Evolutionary conservation across 1,140 invertebrate species (phyloP).

Genomic region (Steinernema khuongi): DNA sequence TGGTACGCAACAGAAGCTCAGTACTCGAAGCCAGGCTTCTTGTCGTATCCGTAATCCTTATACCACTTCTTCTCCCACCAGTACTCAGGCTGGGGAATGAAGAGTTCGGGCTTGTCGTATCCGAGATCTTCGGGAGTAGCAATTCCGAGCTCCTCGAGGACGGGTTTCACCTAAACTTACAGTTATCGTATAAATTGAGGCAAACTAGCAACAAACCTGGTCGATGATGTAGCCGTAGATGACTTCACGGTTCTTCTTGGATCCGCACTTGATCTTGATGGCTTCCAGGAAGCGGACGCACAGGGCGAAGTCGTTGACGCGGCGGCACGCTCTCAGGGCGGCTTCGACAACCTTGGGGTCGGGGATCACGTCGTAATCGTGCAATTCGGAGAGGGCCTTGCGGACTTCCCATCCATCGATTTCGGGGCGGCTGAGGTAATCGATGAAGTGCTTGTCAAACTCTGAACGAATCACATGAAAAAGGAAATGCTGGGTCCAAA

Average conservation of each 20-base stretch:
- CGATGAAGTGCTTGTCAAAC: constrained; percentile 59
- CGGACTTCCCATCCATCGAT: constrained; percentile 95
- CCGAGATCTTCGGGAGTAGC: constrained; percentile 88
- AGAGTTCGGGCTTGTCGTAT: constrained; percentile 90
- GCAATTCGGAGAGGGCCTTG: constrained; percentile 55
- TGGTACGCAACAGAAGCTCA: constrained; percentile 17
- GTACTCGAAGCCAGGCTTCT: constrained; percentile 51
- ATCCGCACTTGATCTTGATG: constrained; percentile 81
- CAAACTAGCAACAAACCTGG: constrained; percentile 38
- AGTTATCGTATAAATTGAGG: neutral
- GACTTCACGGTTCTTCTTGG: constrained; percentile 60
- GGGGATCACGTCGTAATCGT: constrained; percentile 74
- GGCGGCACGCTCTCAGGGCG: constrained; percentile 81
- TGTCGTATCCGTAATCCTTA: constrained; percentile 51
- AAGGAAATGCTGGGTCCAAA: neutral
- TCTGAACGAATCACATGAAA: constrained; percentile 31
- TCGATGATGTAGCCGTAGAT: constrained; percentile 54
- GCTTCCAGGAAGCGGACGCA: constrained; percentile 85
- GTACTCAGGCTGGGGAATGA: constrained; percentile 54
- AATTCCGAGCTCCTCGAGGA: constrained; percentile 84
- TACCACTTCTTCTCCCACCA: constrained; percentile 58
- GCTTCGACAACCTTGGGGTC: constrained; percentile 87
- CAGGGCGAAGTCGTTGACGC: constrained; percentile 86
- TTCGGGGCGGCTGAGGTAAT: constrained; percentile 77
- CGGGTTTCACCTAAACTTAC: constrained; percentile 67